phyloP scores from a whole-genome alignment of 53 echinoderm and acorn worm species.

The Astropecten irregularis region DNA sequence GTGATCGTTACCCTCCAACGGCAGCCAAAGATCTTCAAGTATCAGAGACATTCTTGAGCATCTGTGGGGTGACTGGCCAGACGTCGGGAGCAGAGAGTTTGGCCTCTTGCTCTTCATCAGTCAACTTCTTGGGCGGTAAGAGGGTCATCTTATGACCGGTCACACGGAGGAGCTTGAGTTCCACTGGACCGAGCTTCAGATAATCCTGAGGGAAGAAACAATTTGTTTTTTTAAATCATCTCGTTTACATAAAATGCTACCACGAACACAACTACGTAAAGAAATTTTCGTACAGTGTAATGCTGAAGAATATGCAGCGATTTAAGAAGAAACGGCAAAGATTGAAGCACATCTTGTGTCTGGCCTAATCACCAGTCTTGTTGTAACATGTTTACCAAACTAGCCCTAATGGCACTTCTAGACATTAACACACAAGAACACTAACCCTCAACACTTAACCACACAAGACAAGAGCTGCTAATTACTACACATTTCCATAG shows the following conservation, averaged over 20 bases:
- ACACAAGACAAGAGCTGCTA: no score
- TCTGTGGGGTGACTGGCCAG: slow-evolving; percentile 91
- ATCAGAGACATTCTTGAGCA: slow-evolving; percentile 71
- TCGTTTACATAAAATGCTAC: not conserved
- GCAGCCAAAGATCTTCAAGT: slow-evolving; percentile 4
- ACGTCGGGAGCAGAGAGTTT: slow-evolving; percentile 93
- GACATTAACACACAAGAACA: no score
- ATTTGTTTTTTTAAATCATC: not conserved
- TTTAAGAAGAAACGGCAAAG: no score
- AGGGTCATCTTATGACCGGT: slow-evolving; percentile 80
- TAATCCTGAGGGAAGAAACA: slow-evolving; percentile 85
- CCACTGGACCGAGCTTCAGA: slow-evolving; percentile 93
- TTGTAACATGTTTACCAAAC: no score
- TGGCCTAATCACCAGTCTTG: no score
- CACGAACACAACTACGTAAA: not conserved
- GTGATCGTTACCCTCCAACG: no score
- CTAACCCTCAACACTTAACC: no score
- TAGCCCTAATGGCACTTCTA: no score
- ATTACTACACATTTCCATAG: no score
- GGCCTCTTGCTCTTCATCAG: slow-evolving; percentile 81
- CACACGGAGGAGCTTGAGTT: slow-evolving; percentile 85
- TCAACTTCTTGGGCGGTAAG: slow-evolving; percentile 78
- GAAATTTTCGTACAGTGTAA: no score
- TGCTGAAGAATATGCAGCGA: no score
- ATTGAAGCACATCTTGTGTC: no score